phyloP scores from a whole-genome alignment of 2,113 vertebrate genomes.

The Grammomys dolichurus region DNA sequence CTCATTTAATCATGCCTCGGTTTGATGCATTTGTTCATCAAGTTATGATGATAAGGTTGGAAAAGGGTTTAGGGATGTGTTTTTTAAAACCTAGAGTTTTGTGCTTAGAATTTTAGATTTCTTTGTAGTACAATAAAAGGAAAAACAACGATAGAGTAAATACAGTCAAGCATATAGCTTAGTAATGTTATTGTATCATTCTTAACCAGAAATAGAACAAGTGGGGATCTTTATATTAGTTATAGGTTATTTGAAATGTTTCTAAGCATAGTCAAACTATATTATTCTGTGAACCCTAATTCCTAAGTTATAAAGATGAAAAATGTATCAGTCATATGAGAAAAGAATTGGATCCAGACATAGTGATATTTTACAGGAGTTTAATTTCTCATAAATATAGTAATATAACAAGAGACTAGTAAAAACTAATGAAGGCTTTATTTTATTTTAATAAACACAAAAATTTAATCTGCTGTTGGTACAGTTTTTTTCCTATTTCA shows the following conservation, averaged over 20 bases:
- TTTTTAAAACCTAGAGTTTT: conserved; percentile 30
- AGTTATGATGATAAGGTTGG: conserved; percentile 58
- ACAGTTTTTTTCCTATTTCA: not conserved
- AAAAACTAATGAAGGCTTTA: conserved; percentile 16
- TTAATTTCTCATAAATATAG: conserved; percentile 50
- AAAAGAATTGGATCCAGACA: conserved; percentile 11
- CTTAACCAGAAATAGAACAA: not conserved
- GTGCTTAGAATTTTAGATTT: conserved; percentile 45
- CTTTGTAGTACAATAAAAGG: not conserved
- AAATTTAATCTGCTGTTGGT: conserved; percentile 20
- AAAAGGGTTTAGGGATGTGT: conserved; percentile 37
- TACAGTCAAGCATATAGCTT: not conserved
- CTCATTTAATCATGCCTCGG: conserved; percentile 66
- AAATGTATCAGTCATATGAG: not conserved
- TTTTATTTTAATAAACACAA: conserved; percentile 57
- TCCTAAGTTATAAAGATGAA: not conserved
- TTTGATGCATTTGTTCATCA: conserved; percentile 65
- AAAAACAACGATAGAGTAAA: conserved; percentile 54
- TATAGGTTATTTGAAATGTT: not conserved
- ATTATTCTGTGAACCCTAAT: not conserved
- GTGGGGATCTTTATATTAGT: not conserved
- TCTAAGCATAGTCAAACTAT: not conserved
- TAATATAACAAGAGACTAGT: conserved; percentile 45
- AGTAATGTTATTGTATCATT: conserved; percentile 14
- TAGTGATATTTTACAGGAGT: conserved; percentile 17